Evolutionary conservation across 2,797 vertebrate species (phyloP).

Genomic region (Dermochelys coriacea): DNA sequence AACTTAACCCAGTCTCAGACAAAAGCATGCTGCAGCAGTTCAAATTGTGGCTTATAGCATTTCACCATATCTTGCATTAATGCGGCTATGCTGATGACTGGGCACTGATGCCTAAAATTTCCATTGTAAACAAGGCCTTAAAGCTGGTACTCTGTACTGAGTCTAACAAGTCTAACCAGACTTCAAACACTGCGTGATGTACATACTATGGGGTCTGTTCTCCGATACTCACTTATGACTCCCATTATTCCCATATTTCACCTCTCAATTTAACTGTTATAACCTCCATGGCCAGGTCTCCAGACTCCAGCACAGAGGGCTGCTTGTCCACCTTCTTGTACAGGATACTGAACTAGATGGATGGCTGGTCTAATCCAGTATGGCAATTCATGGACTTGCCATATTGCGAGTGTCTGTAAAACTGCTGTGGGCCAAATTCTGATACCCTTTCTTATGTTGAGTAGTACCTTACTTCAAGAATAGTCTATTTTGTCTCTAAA

Average conservation of each 20-base stretch:
- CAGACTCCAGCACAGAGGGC: background rate
- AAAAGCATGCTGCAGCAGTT: background rate
- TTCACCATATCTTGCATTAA: background rate
- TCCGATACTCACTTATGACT: background rate
- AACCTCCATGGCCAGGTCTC: background rate
- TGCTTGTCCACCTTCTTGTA: background rate
- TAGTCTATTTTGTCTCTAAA: background rate
- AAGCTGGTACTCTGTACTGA: rapidly evolving
- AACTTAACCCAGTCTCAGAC: background rate
- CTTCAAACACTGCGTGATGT: background rate
- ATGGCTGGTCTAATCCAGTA: background rate
- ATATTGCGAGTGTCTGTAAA: background rate
- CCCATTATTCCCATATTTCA: background rate
- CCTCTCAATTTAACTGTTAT: background rate
- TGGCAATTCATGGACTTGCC: background rate
- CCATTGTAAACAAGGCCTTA: background rate
- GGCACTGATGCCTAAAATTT: background rate
- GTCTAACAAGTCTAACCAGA: background rate
- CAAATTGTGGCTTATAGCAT: background rate
- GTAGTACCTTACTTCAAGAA: background rate
- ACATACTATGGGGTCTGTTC: background rate
- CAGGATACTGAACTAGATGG: background rate
- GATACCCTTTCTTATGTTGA: background rate
- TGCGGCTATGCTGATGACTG: background rate
- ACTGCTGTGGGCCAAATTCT: background rate